Conservation (phyloP, 2,797 vertebrate species). For the Cossypha heuglini region DNA sequence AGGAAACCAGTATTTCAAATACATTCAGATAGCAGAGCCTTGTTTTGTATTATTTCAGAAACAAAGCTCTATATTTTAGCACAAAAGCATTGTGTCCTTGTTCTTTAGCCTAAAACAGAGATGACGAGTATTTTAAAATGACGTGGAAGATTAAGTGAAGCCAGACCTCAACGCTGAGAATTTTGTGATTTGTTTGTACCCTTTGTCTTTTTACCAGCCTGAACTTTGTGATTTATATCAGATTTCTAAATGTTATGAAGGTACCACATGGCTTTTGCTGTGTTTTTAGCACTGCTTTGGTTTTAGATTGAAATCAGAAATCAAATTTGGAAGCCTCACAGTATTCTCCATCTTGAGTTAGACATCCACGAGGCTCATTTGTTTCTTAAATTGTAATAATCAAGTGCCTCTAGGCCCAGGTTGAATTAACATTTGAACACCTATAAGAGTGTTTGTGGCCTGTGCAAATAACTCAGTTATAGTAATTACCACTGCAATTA, state of each 20-base stretch:
- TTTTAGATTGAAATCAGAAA: slow-evolving; percentile 31
- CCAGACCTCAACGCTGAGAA: slow-evolving; percentile 40
- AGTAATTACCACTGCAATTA: slow-evolving; percentile 64
- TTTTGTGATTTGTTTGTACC: slow-evolving; percentile 57
- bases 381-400: slow-evolving; percentile 26
- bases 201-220: slow-evolving; percentile 62
- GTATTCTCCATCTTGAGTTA: slow-evolving; percentile 36
- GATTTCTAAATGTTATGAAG: slow-evolving; percentile 40
- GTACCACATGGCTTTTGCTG: not conserved
- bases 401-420: slow-evolving; percentile 67
- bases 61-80: not conserved
- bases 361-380: not conserved
- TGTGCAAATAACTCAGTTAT: slow-evolving; percentile 44
- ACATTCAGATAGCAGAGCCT: not conserved
- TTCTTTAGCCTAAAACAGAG: not conserved
- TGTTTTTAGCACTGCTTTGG: slow-evolving; percentile 41
- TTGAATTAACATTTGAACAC: slow-evolving; percentile 36
- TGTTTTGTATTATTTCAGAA: not conserved
- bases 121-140: slow-evolving; percentile 1
- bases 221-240: slow-evolving; percentile 20
- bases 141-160: not conserved
- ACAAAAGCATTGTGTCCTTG: not conserved
- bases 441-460: slow-evolving; percentile 15
- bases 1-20: not conserved
- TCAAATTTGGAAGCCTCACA: not conserved